Conservation (phyloP, 2,797 vertebrate genomes). For the Discoglossus pictus region DNA sequence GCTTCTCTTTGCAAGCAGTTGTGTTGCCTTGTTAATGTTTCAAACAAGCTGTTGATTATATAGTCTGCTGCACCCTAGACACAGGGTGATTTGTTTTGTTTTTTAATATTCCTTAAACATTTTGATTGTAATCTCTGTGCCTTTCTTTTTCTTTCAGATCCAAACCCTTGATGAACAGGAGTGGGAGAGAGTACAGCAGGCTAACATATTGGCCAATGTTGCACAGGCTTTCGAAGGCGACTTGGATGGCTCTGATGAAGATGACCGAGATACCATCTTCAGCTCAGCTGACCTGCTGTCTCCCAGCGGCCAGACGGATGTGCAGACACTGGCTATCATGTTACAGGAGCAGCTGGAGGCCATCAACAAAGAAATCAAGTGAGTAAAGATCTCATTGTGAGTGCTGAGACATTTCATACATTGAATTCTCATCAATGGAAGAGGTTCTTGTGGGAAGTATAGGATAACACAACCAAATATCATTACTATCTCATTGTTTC, state of each 20-base stretch:
- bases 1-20: constrained; percentile 12
- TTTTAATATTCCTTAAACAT: too few species aligned
- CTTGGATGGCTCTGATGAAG: constrained; percentile 69
- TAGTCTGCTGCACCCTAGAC: too few species aligned
- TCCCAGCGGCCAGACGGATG: constrained; percentile 84
- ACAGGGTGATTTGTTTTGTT: too few species aligned
- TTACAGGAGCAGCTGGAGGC: constrained; percentile 88
- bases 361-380: constrained; percentile 92
- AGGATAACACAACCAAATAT: too few species aligned
- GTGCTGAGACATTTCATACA: too few species aligned
- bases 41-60: not conserved
- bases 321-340: constrained; percentile 88
- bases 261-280: constrained; percentile 62
- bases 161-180: constrained; percentile 64
- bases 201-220: constrained; percentile 66
- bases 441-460: too few species aligned
- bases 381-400: constrained; percentile 53
- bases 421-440: too few species aligned
- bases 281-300: constrained; percentile 78
- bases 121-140: too few species aligned
- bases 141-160: constrained; percentile 9
- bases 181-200: constrained; percentile 76
- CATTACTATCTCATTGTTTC: too few species aligned
- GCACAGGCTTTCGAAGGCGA: constrained; percentile 80
- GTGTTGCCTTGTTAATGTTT: constrained; percentile 6